Evolutionary conservation across 2,797 vertebrate genomes (phyloP), one percentile per base, ranked within the genome.

Genomic region (Ceryle rudis): DNA sequence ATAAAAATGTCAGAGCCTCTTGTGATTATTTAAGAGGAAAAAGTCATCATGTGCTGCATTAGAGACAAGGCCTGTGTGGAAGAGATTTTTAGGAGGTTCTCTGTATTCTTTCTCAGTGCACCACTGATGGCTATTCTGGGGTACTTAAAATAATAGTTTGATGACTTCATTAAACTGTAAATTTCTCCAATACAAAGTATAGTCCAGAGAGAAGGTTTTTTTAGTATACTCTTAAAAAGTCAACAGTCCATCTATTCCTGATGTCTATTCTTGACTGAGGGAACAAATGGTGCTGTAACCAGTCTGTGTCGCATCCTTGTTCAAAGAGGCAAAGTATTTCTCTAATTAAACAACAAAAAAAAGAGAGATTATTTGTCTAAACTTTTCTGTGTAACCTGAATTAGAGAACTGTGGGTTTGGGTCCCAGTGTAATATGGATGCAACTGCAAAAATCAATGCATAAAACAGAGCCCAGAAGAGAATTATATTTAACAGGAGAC

Each of bases 361-460:
- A 51, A 49, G 9, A 1, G 2, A 26, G 49, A 78, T 90, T 89
- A 64, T 78, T 93, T 92, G 37, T 72, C 64, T 85, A 69, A 67
- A 62, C 65, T 80, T 89, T 96, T 71, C 61, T 82, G 26, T 62
- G 83, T 74, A 91, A 82, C 20, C 60, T 84, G 35, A 94, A 65
- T 85, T 89, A 11, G 5, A 65, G 57, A 86, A 33, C 35, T 91
- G 93, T 91, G 90, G 49, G 46, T 94, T 95, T 90, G 49, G 10
- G 57, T 92, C 84, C 81, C 81, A 77, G 2, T 28, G 71, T 82
- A 93, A 95, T 95, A 89, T 39, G 33, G 64, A 91, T 62, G 49
- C 61, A 95, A 85, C 77, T 93, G 78, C 73, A 89, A 94, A 97
- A 90, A 87, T 95, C 94, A 91, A 81, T 92, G 64, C 37, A 42